phyloP scores from a whole-genome alignment of 2,113 vertebrate species.

The Gracilinanus agilis region DNA sequence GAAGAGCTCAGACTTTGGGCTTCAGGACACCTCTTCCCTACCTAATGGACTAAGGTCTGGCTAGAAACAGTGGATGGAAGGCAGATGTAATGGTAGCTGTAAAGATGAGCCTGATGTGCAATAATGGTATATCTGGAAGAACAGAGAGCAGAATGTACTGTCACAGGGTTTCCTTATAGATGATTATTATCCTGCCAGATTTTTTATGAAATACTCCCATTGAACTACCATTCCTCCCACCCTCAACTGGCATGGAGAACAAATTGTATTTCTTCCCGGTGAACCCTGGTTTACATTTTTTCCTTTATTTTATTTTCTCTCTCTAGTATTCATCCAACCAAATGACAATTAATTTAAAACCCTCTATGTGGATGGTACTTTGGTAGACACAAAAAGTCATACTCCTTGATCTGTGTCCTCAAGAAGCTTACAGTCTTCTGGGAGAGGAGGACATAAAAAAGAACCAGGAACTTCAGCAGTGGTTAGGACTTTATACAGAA shows the following conservation, averaged over 20 bases:
- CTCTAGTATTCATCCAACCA: not conserved
- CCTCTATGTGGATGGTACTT: not conserved
- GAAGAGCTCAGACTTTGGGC: not conserved
- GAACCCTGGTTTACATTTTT: not conserved
- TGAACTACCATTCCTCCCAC: not conserved
- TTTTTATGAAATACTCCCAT: not conserved
- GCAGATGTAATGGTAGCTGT: not conserved
- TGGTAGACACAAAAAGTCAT: not conserved
- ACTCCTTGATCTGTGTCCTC: not conserved
- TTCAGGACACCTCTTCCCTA: not conserved
- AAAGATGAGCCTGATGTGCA: not conserved
- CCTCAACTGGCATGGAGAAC: not conserved
- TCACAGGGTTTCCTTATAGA: not conserved
- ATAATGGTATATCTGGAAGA: not conserved
- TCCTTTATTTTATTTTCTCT: not conserved
- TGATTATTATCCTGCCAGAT: not conserved
- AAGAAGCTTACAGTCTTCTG: not conserved
- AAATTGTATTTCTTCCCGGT: not conserved
- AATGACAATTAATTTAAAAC: not conserved
- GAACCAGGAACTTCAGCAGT: not conserved
- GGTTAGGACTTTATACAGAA: conserved; percentile 31
- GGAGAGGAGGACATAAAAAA: not conserved
- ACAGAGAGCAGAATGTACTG: not conserved
- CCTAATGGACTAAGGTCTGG: not conserved
- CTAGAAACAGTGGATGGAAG: not conserved